Evolutionary conservation across 2,113 vertebrate genomes (phyloP).

Genomic region (Acrocephalus kingi): DNA sequence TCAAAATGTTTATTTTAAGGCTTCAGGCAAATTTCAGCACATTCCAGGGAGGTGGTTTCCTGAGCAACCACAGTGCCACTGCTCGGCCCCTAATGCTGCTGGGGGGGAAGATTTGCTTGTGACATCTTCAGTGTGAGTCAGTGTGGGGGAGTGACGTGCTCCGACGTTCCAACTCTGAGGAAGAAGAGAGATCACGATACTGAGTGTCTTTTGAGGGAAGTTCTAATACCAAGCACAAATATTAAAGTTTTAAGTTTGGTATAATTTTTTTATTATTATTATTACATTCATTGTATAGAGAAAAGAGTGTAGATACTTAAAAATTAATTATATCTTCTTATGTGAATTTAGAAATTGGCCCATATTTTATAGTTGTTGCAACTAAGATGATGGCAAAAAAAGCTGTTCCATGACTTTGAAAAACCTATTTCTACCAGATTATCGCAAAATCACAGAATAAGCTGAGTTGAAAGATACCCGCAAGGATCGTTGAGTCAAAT

Average conservation of each 20-base stretch:
- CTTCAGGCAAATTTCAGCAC: neutral
- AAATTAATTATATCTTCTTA: neutral
- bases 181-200: neutral
- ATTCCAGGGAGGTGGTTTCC: conserved; percentile 7
- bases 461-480: neutral
- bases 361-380: neutral
- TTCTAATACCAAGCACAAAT: neutral
- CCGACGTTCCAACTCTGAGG: accelerated
- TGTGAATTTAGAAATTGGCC: neutral
- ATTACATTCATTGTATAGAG: neutral
- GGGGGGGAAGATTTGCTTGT: neutral
- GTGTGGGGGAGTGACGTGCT: neutral
- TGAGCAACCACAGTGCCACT: neutral
- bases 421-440: neutral
- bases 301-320: neutral
- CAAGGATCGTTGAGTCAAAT: neutral
- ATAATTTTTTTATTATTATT: too few species aligned
- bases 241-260: neutral
- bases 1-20: conserved; percentile 27
- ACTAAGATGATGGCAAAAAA: neutral
- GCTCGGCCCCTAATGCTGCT: neutral
- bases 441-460: neutral
- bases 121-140: neutral
- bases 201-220: neutral
- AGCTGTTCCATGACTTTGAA: neutral